A percentile compares a stretch with the other conserved stretches of the same genome.
Evolutionary conservation across 1,140 invertebrate genomes (phyloP).

Genomic region (Aphis gossypii): DNA sequence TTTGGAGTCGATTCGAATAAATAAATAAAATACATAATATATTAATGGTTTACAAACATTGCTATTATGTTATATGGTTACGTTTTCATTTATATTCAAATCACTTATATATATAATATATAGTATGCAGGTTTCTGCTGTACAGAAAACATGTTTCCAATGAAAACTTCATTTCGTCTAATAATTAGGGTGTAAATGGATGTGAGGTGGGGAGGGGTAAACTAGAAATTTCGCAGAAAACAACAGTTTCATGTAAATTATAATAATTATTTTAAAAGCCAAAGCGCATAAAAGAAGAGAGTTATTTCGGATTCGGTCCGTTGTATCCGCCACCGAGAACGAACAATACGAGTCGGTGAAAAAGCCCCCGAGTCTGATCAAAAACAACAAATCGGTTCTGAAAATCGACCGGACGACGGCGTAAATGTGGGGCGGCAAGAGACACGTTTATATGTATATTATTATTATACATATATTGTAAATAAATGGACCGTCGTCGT

Average conservation of each 20-base stretch:
- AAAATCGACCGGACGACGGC: background rate
- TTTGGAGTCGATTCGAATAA: background rate
- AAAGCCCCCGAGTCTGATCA: background rate
- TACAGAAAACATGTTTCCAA: background rate
- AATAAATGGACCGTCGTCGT: constrained; percentile 16
- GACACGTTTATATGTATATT: background rate
- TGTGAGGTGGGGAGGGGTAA: background rate
- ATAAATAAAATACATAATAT: background rate
- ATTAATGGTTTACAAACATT: background rate
- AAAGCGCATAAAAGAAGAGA: background rate
- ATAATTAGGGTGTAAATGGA: background rate
- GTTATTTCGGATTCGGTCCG: background rate
- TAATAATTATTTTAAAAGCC: constrained; percentile 34
- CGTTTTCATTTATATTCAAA: background rate
- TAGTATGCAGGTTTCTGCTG: background rate
- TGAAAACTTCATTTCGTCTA: background rate
- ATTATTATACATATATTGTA: background rate
- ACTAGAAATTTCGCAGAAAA: background rate
- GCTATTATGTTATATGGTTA: background rate
- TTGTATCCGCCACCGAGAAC: background rate
- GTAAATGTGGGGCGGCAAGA: background rate
- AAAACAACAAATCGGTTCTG: constrained; percentile 19
- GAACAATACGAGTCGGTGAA: constrained; percentile 23
- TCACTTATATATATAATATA: background rate
- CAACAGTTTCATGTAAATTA: background rate